phyloP scores from a whole-genome alignment of 2,113 vertebrate species.

The Pterocles orientalis region DNA sequence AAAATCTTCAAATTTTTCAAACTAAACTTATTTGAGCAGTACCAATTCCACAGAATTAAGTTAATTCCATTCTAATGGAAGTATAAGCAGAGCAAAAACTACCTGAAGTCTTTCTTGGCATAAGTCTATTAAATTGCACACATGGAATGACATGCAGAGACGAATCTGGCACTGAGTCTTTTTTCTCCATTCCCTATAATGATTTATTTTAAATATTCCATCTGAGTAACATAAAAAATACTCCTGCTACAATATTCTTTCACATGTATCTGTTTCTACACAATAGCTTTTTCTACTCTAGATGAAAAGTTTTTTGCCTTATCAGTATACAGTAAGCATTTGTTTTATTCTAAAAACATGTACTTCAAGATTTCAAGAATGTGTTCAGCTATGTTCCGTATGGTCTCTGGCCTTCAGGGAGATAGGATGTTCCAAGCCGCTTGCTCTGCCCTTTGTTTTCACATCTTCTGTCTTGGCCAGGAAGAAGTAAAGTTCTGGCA shows the following conservation, averaged over 20 bases:
- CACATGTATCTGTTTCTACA: neutral
- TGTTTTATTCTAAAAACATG: neutral
- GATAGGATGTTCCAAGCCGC: neutral
- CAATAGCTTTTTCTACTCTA: neutral
- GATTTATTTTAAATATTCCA: neutral
- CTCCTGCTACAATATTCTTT: neutral
- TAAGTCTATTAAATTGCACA: neutral
- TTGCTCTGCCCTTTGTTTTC: neutral
- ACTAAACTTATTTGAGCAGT: neutral
- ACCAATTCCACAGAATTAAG: neutral
- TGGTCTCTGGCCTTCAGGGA: neutral
- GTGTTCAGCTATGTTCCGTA: neutral
- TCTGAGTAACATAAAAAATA: neutral
- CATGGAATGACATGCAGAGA: neutral
- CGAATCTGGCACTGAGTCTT: neutral
- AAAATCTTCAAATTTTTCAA: neutral
- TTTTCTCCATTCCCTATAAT: neutral
- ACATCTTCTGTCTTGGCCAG: neutral
- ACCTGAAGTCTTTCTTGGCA: neutral
- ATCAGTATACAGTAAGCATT: neutral
- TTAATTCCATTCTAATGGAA: neutral
- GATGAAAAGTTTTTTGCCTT: neutral
- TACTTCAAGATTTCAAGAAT: neutral
- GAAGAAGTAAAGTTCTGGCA: neutral
- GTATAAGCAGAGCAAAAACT: neutral